phyloP scores from a whole-genome alignment of 2,888 invertebrate genomes.

The Pheosia gnoma region DNA sequence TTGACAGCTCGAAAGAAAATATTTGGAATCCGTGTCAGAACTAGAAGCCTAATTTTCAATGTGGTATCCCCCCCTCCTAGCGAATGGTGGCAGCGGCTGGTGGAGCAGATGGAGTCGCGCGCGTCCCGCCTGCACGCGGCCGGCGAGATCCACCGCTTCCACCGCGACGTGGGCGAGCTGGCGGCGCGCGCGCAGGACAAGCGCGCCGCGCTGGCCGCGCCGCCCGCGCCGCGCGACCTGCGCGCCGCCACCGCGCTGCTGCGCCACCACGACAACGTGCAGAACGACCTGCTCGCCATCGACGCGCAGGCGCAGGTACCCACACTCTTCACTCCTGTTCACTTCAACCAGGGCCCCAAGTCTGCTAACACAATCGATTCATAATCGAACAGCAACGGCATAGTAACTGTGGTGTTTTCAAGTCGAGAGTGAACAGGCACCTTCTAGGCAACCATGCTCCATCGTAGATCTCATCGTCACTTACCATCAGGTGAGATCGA shows the following conservation, averaged over 20 bases:
- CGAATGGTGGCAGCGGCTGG: slow-evolving; percentile 93
- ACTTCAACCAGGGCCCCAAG: no score
- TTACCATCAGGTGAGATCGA: no score
- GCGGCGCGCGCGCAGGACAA: slow-evolving; percentile 94
- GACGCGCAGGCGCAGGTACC: slow-evolving; percentile 87
- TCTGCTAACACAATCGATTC: no score
- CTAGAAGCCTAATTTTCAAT: no score
- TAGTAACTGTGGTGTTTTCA: no score
- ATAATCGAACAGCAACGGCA: no score
- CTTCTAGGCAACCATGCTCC: no score
- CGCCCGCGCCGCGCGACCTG: slow-evolving; percentile 88
- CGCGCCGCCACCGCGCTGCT: slow-evolving; percentile 93
- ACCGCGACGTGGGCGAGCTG: slow-evolving; percentile 97
- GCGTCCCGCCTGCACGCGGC: slow-evolving; percentile 96
- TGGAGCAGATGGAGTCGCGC: slow-evolving; percentile 93
- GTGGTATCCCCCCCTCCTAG: slow-evolving; percentile 51
- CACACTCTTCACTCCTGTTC: no score
- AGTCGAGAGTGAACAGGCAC: no score
- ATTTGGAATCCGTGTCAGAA: no score
- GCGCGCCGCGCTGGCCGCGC: slow-evolving; percentile 92
- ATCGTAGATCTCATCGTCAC: no score
- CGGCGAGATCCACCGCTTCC: slow-evolving; percentile 98
- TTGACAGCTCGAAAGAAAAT: no score
- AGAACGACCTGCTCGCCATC: slow-evolving; percentile 93
- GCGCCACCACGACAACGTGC: slow-evolving; percentile 95